Percentiles rank a stretch among this genome's conserved stretches.
These are phyloP conservation scores for Hermetia illucens DNA, from an alignment of 1,140 invertebrate genomes.

Conservation along the genomic window DNA sequence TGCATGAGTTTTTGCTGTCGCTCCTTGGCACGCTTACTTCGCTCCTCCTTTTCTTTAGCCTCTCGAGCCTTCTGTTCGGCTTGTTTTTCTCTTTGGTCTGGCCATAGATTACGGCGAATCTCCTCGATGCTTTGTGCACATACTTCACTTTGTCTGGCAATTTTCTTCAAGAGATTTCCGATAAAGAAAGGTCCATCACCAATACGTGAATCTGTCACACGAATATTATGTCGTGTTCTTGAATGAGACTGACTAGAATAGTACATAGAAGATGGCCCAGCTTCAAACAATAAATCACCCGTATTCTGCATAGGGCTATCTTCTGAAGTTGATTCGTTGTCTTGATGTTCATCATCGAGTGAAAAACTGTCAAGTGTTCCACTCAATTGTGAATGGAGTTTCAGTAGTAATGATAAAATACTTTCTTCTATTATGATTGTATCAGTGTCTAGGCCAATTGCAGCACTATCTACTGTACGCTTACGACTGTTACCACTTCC, in stretches of 20 bases:
- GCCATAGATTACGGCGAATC: constrained; percentile 59
- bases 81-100: constrained; percentile 58
- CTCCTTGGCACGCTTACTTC: constrained; percentile 69
- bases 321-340: constrained; percentile 3
- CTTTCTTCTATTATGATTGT: constrained; percentile 68
- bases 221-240: constrained; percentile 11
- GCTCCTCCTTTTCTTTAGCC: constrained; percentile 61
- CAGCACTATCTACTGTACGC: constrained; percentile 22
- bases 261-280: neutral
- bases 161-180: constrained; percentile 55
- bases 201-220: constrained; percentile 39
- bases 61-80: constrained; percentile 57
- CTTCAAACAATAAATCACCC: too few relatives aligned
- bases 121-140: constrained; percentile 51
- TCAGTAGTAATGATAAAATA: constrained; percentile 79
- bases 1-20: constrained; percentile 84
- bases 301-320: too few relatives aligned
- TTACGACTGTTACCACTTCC: constrained; percentile 12
- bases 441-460: constrained; percentile 32
- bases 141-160: constrained; percentile 51
- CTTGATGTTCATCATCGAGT: constrained; percentile 19
- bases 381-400: constrained; percentile 83
- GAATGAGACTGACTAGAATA: neutral
- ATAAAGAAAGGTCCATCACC: constrained; percentile 84
- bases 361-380: constrained; percentile 64